Evolutionary conservation across 2,888 invertebrate species (phyloP), one percentile per base, ranked within the genome.

Genomic region (Creontiades dilutus): DNA sequence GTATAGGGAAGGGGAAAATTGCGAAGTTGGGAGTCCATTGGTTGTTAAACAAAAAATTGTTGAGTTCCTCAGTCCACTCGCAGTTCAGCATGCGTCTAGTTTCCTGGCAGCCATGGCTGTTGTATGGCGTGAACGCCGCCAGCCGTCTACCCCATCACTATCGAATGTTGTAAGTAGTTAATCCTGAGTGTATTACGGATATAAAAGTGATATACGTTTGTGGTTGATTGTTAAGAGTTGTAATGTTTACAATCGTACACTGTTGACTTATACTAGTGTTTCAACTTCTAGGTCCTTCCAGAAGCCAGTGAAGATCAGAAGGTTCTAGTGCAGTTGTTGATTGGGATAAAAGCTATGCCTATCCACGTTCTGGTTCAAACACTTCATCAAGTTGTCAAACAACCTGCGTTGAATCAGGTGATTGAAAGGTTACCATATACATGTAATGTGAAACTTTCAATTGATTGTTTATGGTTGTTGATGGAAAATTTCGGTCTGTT

Each of bases 101-200:
- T 96, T 98, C 92, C 94, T 98, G 90, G 96, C 96, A 11, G 96
- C 97, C 2, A 95, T 98, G 90, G 96, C 97, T 0, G 96, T 97
- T 9, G 97, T 97, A 48, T 98, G 98, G 98, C 96, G 96, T 93
- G 96, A 97, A 92, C 93, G 95, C 89, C 94, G 95, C 89, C 94
- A 95, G 91, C 93, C 94, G 11, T 93, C 94, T 92, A 92, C 92
- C 90, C 94, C 90, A 61, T 90, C 81, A 46, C 80, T 76, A n/a
- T 81, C 76, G 52, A 90, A 88, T 75, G 61, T 88, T 27, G 86
- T 86, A 47, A 68, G 86, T 86, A 19, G n/a, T n/a, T 37, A 37
- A 37, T 37, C 7, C 7, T 37, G 37, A 37, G 37, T 37, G 7
- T 37, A 37, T 37, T 37, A 37, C 37, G 7, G 7, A 4, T 37